These are phyloP conservation scores for Megaceryle maxima DNA, from an alignment of 2,113 vertebrate genomes.

Conservation along the genomic window DNA sequence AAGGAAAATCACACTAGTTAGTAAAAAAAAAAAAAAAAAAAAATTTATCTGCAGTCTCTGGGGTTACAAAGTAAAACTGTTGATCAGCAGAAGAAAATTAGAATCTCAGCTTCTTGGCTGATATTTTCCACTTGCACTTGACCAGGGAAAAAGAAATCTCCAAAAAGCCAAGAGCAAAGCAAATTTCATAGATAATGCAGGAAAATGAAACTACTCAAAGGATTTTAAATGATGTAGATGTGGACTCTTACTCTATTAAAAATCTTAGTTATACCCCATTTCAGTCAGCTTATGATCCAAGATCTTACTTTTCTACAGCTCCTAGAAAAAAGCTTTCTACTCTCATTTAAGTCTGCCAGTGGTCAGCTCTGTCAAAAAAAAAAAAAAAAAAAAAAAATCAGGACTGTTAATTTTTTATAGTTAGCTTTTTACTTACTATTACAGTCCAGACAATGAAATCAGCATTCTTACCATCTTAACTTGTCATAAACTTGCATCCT, in stretches of 20 bases:
- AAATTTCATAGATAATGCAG: neutral
- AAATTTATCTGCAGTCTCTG: neutral
- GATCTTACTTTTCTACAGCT: neutral
- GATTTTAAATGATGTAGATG: neutral
- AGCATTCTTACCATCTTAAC: neutral
- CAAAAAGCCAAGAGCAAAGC: neutral
- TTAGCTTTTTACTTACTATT: no score
- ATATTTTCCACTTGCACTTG: neutral
- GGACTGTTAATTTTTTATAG: neutral
- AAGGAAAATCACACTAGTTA: neutral
- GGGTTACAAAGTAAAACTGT: neutral
- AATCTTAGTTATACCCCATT: neutral
- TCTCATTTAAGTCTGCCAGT: neutral
- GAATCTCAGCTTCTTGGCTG: neutral
- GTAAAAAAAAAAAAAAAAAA: neutral
- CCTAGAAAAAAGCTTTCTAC: neutral
- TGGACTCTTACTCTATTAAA: neutral
- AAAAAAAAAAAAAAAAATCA: neutral
- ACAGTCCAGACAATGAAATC: no score
- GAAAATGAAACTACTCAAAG: neutral
- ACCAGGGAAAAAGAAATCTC: neutral
- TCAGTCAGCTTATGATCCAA: neutral
- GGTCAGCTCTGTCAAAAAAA: neutral
- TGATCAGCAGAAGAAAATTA: neutral
- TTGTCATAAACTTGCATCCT: neutral